Percentiles rank a stretch among this genome's conserved stretches.
These are phyloP conservation scores for Drosophila albomicans DNA, from an alignment of 1,140 invertebrate genomes.

Conservation along the genomic window DNA sequence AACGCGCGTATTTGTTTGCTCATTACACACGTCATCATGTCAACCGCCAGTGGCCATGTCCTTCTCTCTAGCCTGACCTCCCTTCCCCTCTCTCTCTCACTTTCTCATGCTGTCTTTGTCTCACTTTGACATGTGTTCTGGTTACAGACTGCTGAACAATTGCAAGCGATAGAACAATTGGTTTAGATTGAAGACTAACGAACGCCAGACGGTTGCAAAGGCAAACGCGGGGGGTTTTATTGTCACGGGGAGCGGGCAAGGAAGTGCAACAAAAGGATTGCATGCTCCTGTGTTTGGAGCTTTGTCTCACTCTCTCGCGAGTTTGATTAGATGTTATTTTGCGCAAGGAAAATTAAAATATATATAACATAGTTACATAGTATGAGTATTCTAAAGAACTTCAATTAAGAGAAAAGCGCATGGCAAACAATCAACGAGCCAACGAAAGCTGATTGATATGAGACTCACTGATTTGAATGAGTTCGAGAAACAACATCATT, in stretches of 20 bases:
- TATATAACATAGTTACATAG: neutral
- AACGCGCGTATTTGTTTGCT: conserved; percentile 63
- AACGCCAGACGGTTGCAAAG: conserved; percentile 5
- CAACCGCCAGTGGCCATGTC: conserved; percentile 61
- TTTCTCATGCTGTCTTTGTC: neutral
- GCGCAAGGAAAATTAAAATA: conserved; percentile 24
- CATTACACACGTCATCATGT: conserved; percentile 74
- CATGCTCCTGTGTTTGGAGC: conserved; percentile 15
- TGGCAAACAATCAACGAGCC: neutral
- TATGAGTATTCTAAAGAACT: neutral
- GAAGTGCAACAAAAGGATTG: conserved; percentile 24
- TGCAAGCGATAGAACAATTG: conserved; percentile 50
- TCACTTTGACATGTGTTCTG: conserved; percentile 36
- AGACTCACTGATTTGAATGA: neutral
- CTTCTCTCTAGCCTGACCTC: conserved; percentile 3
- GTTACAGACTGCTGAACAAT: conserved; percentile 39
- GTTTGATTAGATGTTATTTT: conserved; percentile 34
- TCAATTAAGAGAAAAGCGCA: conserved; percentile 9
- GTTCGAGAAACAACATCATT: neutral
- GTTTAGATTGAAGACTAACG: conserved; percentile 51
- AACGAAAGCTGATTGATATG: conserved; percentile 7
- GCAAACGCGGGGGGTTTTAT: neutral
- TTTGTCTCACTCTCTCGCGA: neutral
- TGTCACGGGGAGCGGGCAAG: neutral
- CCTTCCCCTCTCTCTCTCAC: neutral